Evolutionary conservation across 1,140 invertebrate genomes (phyloP).

Genomic region (Drosophila erecta): DNA sequence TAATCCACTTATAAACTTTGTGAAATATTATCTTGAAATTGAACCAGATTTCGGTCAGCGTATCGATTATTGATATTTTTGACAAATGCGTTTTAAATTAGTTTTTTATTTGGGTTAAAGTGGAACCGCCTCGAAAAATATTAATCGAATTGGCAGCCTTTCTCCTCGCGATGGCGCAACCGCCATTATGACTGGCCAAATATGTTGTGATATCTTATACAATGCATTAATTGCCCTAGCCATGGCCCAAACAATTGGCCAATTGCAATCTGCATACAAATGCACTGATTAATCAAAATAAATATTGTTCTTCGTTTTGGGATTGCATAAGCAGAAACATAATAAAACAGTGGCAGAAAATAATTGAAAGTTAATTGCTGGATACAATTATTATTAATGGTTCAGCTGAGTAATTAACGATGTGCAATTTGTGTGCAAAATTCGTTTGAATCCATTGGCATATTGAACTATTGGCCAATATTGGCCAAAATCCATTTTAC

Average conservation of each 20-base stretch:
- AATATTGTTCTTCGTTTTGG: slow-evolving; percentile 34
- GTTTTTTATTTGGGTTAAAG: slow-evolving; percentile 37
- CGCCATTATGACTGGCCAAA: slow-evolving; percentile 57
- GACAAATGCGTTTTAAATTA: slow-evolving; percentile 55
- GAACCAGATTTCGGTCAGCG: slow-evolving; percentile 17
- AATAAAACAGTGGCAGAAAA: slow-evolving; percentile 21
- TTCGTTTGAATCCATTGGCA: slow-evolving; percentile 31
- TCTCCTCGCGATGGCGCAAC: slow-evolving; percentile 57
- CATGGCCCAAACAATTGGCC: slow-evolving; percentile 25
- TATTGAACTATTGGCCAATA: slow-evolving; percentile 50
- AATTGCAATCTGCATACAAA: slow-evolving; percentile 71
- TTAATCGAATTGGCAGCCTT: slow-evolving; percentile 40
- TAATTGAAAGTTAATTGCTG: slow-evolving; percentile 38
- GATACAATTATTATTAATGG: slow-evolving; percentile 22
- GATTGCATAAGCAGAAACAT: slow-evolving; percentile 32
- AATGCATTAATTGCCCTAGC: slow-evolving; percentile 32
- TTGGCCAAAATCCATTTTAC: slow-evolving; percentile 17
- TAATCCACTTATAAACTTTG: slow-evolving; percentile 18
- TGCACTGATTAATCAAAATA: slow-evolving; percentile 62
- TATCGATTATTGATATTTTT: slow-evolving; percentile 32
- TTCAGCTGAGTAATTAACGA: slow-evolving; percentile 20
- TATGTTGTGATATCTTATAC: slow-evolving; percentile 33
- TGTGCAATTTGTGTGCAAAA: slow-evolving; percentile 26
- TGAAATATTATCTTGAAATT: slow-evolving; percentile 1
- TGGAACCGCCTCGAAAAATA: slow-evolving; percentile 53